Evolutionary conservation across 2,797 vertebrate species (phyloP), one percentile per base, ranked within the genome.

Genomic region (Sparidentex hasta): DNA sequence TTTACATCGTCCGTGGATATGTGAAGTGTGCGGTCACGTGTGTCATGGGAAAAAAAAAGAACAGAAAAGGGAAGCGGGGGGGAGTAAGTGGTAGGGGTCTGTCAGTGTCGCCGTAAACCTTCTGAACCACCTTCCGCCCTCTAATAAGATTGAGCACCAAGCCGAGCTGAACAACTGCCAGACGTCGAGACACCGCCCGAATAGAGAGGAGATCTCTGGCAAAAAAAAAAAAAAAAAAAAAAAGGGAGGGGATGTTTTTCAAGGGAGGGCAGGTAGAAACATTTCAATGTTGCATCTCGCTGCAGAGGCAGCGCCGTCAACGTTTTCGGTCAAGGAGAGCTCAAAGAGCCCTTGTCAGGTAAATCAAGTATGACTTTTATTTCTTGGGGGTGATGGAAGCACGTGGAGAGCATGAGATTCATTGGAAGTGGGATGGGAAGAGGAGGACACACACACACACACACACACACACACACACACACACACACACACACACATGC

Each of bases 301-400:
- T 59, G 63, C 74, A 25, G 67, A 69, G 56, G 83, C 71, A 64
- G 78, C 83, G 62, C 65, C 3, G 44, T 67, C 57, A 54, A 18
- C 6, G 14, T 4, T 75, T 82, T 63, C 33, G 76, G 88, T 93
- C 91, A 94, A 95, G 94, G 93, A 92, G 92, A 94, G 87, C 85
- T 82, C 87, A 92, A 90, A 93, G 85, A 90, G 84, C 71, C 80
- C 87, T 83, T 90, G 87, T 95, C 94, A 95, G 88, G 88, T 93
- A 93, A 95, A 96, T 95, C 89, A 92, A 92, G 74, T 80, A 63
- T 92, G 94, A 95, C 92, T 94, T 94, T 93, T 94, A 94, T 94
- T 92, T 94, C 88, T 92, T 62, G 74, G 79, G 33, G 90, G 92
- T 92, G 93, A 92, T 69, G 78, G 86, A 92, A 79, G 83, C 80